Evolutionary conservation across 2,113 vertebrate genomes (phyloP).

Genomic region (Menura novaehollandiae): DNA sequence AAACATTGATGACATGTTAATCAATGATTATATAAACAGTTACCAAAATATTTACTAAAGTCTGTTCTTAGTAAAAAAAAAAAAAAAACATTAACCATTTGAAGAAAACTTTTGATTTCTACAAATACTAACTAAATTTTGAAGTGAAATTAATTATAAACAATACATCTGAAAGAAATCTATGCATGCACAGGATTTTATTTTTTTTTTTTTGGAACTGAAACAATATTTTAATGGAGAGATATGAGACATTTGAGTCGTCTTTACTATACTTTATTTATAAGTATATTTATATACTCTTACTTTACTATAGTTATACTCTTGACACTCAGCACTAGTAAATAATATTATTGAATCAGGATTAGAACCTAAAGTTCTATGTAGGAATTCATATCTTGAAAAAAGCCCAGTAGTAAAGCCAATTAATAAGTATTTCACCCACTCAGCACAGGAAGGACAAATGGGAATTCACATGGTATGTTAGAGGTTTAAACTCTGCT

Average conservation of each 20-base stretch:
- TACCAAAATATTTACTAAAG: not conserved
- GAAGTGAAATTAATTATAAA: not conserved
- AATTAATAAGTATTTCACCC: not conserved
- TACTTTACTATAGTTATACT: too few relatives aligned
- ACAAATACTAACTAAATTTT: not conserved
- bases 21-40: not conserved
- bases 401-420: not conserved
- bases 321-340: not conserved
- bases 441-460: not conserved
- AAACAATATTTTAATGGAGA: not conserved
- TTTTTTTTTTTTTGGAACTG: not conserved
- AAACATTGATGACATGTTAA: not conserved
- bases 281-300: too few relatives aligned
- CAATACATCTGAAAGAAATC: not conserved
- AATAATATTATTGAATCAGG: not conserved
- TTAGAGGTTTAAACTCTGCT: not conserved
- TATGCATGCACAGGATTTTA: not conserved
- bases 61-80: not conserved
- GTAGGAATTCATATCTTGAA: not conserved
- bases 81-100: not conserved
- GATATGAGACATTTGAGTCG: not conserved
- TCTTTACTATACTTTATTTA: not conserved
- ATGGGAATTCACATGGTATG: not conserved
- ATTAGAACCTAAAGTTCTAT: not conserved
- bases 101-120: not conserved